Evolutionary conservation across 1,140 invertebrate genomes (phyloP), one percentile per base, ranked within the genome.

Genomic region (Polypedilum pembai): DNA sequence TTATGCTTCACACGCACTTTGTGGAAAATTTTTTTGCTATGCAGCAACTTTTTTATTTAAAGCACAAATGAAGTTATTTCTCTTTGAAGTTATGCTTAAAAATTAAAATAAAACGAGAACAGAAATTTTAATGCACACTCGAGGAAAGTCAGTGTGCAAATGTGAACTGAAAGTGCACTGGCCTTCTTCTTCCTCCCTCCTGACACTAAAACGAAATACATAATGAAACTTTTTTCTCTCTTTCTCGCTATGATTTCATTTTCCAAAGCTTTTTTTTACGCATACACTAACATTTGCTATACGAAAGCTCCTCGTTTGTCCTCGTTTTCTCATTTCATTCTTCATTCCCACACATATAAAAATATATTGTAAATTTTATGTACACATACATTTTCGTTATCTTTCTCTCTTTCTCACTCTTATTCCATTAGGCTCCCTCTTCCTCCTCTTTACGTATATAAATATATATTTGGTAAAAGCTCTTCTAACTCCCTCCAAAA

Each of bases 401-500:
- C 24, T 33, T 72, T 72, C 10, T 20, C 66, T 69, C 65, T 17
- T 69, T 45, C 41, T 15, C 69, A 12, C 69, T 72, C 18, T 72
- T 33, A 7, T 33, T 33, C 10, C 10, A 21, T 74, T 21, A 15
- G 56, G 17, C 41, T 74, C 45, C 15, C 74, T 45, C n/a, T 63
- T 45, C 20, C 40, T 74, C 18, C 56, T 33, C 24, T 73, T n/a
- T 74, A 7, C 18, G n/a, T n/a, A n/a, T n/a, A n/a, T n/a, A n/a
- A n/a, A n/a, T n/a, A 3, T 73, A 41, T 40, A 41, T 12, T n/a
- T 74, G 18, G 20, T n/a, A n/a, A 41, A 17, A 74, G 40, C 74
- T 80, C 80, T n/a, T 56, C 15, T 56, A 15, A 56, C 45, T 56
- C 45, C 45, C 45, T n/a, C 12, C 45, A 3, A 56, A 56, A 56